Evolutionary conservation across 64 coral and sea anemone genomes (phyloP).

Genomic region (Cladopsammia gracilis): DNA sequence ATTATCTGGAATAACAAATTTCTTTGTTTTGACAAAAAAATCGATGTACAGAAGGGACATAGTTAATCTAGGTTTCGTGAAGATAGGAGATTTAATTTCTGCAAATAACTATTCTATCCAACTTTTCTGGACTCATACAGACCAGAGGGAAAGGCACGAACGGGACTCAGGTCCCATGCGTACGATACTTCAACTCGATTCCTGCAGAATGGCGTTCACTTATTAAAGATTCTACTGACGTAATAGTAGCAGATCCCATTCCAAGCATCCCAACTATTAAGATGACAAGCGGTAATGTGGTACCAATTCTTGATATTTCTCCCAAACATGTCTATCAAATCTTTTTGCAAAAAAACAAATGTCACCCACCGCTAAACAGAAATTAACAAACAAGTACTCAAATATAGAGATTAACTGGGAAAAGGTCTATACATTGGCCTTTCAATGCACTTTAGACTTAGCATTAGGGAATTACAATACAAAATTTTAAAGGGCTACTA

Average conservation of each 20-base stretch:
- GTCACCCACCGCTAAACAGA: neutral
- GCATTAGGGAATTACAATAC: neutral
- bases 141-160: no score
- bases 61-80: no score
- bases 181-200: neutral
- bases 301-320: slow-evolving; percentile 7
- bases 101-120: no score
- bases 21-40: no score
- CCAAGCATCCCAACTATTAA: neutral
- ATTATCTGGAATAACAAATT: no score
- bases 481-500: no score
- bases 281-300: slow-evolving; percentile 3
- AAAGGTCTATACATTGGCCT: neutral
- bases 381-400: neutral
- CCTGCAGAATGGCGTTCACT: neutral
- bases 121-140: no score
- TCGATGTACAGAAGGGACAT: no score
- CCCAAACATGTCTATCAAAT: slow-evolving; percentile 3
- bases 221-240: neutral
- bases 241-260: neutral
- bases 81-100: no score
- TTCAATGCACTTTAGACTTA: neutral
- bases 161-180: no score
- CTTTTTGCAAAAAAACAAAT: slow-evolving; percentile 18
- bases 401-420: slow-evolving; percentile 1